Evolutionary conservation across 2,113 vertebrate species (phyloP).

Genomic region (Prunella fulvescens): DNA sequence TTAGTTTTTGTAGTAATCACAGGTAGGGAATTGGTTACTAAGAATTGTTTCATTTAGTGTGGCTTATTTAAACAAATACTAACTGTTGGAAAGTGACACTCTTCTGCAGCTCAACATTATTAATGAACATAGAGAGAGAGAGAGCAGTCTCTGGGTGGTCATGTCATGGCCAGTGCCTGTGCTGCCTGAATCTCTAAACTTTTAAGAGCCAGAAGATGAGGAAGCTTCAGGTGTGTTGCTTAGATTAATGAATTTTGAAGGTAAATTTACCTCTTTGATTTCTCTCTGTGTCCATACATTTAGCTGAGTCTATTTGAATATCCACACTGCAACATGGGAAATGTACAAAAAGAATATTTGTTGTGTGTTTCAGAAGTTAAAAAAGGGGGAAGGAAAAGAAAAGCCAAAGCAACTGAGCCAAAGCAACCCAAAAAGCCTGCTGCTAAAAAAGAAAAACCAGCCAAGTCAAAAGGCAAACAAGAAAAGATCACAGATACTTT

Average conservation of each 20-base stretch:
- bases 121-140: not conserved
- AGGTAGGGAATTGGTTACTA: not conserved
- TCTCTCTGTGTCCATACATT: not conserved
- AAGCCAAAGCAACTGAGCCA: slow-evolving; percentile 75
- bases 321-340: not conserved
- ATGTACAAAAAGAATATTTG: not conserved
- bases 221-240: not conserved
- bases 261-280: not conserved
- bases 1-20: not conserved
- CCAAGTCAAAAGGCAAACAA: slow-evolving; percentile 86
- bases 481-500: slow-evolving; percentile 96
- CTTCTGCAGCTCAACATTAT: not conserved
- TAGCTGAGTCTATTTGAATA: not conserved
- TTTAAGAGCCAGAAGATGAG: not conserved
- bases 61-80: not conserved
- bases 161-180: not conserved
- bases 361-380: slow-evolving; percentile 74
- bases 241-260: not conserved
- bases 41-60: not conserved
- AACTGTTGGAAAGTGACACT: not conserved
- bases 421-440: slow-evolving; percentile 70
- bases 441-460: slow-evolving; percentile 63
- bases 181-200: not conserved
- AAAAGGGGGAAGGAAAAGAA: slow-evolving; percentile 80
- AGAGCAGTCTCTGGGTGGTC: not conserved